Base-by-base conservation (phyloP, 2,113 vertebrate genomes). In the Ceratotherium simum region DNA sequence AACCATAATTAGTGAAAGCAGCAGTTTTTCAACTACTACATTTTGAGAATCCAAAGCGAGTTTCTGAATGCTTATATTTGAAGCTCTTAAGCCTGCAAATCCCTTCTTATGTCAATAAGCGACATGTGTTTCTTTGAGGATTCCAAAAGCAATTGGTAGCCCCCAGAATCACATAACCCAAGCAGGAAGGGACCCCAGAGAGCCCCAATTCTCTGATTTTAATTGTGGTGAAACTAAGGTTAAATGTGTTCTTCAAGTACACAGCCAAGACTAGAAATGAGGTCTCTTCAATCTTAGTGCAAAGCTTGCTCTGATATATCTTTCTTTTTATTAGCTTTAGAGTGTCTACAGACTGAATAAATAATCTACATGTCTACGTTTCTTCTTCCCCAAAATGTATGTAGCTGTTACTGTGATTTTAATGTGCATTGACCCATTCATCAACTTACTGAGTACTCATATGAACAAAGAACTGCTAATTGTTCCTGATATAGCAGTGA, bases 1-100 rank as follows among this genome's bases (percentile, higher is more conserved):
- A 98, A 95, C 89, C 25, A 11, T 97, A 96, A 95, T 97, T 96
- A 98, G 89, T 87, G 39, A 97, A 91, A 96, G 75, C 82, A 91
- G 60, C 42, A 86, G 39, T 90, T 96, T 97, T 96, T 97, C 56
- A 86, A 21, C 56, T 51, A 69, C 79, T 75, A 90, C 85, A 67
- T 95, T 96, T 97, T 93, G 92, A 95, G 73, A 96, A 78, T 95
- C 64, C 79, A 90, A 81, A 96, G 48, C 81, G 69, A 93, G 11
- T 91, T 93, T 88, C 70, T 93, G 83, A 97, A 96, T 95, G 81
- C 60, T 93, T 85, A 31, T 42, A 33, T 17, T 54, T 31, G 81
- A 95, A 95, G 67, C 16, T 90, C 97, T 87, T 80, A 96, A 93
- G 83, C 21, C 48, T 85, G 36, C 16, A 95, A 76, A 89, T 91